Percentiles rank a stretch among this genome's conserved stretches.
Conservation (phyloP, 2,888 invertebrate genomes). For the Orchesella flavescens region DNA sequence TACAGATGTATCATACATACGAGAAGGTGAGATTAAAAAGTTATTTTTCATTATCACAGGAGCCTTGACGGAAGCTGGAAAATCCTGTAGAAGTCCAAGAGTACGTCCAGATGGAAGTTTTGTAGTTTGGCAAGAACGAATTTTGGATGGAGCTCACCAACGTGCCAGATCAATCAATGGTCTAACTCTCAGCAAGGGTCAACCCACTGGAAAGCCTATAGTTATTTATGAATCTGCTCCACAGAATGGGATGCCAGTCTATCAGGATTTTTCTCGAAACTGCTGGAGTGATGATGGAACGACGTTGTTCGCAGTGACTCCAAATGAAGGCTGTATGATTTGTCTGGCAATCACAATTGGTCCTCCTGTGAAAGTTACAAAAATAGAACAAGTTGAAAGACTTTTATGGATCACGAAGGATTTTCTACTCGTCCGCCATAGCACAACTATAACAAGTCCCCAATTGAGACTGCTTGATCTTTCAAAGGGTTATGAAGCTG, state of each 20-base stretch:
- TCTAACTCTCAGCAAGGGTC: not conserved
- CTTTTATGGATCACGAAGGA: slow-evolving; percentile 58
- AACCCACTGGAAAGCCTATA: slow-evolving; percentile 14
- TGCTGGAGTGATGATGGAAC: slow-evolving; percentile 66
- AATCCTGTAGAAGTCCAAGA: slow-evolving; percentile 80
- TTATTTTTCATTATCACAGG: too few relatives aligned
- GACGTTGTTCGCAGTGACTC: slow-evolving; percentile 56
- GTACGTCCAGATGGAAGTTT: slow-evolving; percentile 79
- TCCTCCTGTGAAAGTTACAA: slow-evolving; percentile 16
- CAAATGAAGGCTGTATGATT: slow-evolving; percentile 43
- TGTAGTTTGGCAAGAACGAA: slow-evolving; percentile 83
- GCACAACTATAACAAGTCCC: slow-evolving; percentile 50
- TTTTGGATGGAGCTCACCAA: slow-evolving; percentile 81
- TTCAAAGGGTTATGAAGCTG: slow-evolving; percentile 17
- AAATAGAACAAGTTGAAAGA: slow-evolving; percentile 42
- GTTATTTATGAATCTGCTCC: slow-evolving; percentile 48
- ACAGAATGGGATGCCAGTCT: slow-evolving; percentile 56
- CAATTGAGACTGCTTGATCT: slow-evolving; percentile 54
- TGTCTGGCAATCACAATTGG: slow-evolving; percentile 10
- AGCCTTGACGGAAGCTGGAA: slow-evolving; percentile 74
- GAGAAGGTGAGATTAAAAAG: too few relatives aligned
- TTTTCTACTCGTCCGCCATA: slow-evolving; percentile 61
- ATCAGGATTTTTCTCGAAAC: slow-evolving; percentile 57
- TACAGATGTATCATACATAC: too few relatives aligned
- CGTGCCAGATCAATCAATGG: slow-evolving; percentile 45